Evolutionary conservation across 2,888 invertebrate species (phyloP), one percentile per base, ranked within the genome.

Genomic region (Xestia rhomboidea): DNA sequence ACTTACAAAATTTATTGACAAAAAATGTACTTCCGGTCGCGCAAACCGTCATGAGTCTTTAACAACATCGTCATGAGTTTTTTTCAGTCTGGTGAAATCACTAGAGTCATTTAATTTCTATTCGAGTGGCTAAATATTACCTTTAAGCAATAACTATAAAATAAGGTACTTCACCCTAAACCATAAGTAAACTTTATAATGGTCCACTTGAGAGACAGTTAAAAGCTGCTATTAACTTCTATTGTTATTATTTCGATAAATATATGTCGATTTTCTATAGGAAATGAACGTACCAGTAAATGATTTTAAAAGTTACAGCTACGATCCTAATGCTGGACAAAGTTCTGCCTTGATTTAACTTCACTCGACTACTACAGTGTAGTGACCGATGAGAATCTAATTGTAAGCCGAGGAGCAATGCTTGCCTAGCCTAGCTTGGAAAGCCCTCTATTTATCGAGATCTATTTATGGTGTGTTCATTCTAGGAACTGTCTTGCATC

Each of bases 371-470:
- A 15, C 44, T 24, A 27, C 34, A 38, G 10, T 62, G 34, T 34
- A 62, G 41, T 81, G 27, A 81, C 74, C 44, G 73, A 73, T 44
- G 62, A 63, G 44, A 27, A 77, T 81, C 60, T 72, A 51, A 72
- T 81, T 73, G 73, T 34, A 18, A 44, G 24, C 18, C 60, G 27
- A 44, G 21, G 18, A 62, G 34, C 15, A 27, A 44, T 27, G 27
- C 69, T 41, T 44, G 24, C 44, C 34, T 73, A 51, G 24, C 51
- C 24, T 73, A 44, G 24, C 24, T n/a, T 49, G 21, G 38, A 38
- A 30, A 38, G 24, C 15, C 6, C 21, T 75, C 34, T 46, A 46
- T 75, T 60, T 60, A 60, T 60, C 27, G 24, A 11, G 13, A 6
- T 51, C 15, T 79, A 21, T 79, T 21, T 80, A 60, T 34, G 3